Conservation (phyloP, 2,888 invertebrate genomes). For the Notocelia uddmanniana region DNA sequence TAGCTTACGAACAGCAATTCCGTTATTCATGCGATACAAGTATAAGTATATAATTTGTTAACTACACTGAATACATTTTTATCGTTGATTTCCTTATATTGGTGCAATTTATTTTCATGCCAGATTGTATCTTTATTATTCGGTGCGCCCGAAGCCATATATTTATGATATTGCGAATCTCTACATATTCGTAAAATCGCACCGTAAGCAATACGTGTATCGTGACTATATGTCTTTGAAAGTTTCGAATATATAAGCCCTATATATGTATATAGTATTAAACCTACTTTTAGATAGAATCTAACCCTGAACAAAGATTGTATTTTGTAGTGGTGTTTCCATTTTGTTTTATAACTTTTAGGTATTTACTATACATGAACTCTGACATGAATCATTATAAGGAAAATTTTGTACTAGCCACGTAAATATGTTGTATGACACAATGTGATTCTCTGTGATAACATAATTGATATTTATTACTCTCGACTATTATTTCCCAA, state of each 20-base stretch:
- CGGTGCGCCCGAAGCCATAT: conserved; percentile 10
- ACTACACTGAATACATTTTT: background rate
- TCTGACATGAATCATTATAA: conserved; percentile 70
- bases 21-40: background rate
- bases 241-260: conserved; percentile 11
- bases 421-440: conserved; percentile 84
- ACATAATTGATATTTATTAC: conserved; percentile 84
- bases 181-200: background rate
- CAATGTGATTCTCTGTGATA: conserved; percentile 87
- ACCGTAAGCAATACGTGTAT: background rate
- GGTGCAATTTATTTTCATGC: conserved; percentile 34
- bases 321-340: conserved; percentile 72
- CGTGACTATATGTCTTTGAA: background rate
- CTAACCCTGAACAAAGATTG: conserved; percentile 59
- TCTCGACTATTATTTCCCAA: conserved; percentile 62
- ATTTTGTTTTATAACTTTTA: conserved; percentile 63
- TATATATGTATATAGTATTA: conserved; percentile 40
- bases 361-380: conserved; percentile 58
- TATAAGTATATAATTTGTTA: conserved; percentile 19
- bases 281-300: conserved; percentile 48
- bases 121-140: conserved; percentile 10
- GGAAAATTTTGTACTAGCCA: conserved; percentile 83
- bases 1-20: background rate
- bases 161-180: conserved; percentile 2
- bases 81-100: conserved; percentile 11